These are phyloP conservation scores for Tokudaia muenninki DNA, from an alignment of 2,797 vertebrate genomes.

Conservation along the genomic window DNA sequence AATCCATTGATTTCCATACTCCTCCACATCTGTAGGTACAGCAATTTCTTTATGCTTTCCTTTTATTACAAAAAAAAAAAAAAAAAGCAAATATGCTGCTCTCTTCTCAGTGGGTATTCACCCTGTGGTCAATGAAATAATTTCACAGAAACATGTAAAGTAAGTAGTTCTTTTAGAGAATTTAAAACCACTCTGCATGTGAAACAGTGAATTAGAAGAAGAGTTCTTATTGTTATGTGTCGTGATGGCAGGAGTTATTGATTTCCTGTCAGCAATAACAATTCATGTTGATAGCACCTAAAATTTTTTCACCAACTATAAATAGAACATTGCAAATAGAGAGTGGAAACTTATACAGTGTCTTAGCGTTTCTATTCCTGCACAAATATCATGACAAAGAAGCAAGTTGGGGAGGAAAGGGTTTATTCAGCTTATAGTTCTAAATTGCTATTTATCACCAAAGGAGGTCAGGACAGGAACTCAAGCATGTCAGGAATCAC, in stretches of 20 bases:
- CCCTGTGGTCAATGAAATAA: not conserved
- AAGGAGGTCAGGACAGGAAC: too few relatives aligned
- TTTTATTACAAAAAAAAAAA: not conserved
- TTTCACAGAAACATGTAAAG: not conserved
- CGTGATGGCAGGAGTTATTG: slow-evolving; percentile 59
- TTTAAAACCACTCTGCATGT: not conserved
- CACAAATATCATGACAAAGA: too few relatives aligned
- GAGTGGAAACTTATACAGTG: slow-evolving; percentile 55
- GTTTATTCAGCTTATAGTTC: too few relatives aligned
- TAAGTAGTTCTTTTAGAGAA: slow-evolving; percentile 14
- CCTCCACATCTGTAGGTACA: rapidly evolving
- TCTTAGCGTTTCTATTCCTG: too few relatives aligned
- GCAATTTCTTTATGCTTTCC: not conserved
- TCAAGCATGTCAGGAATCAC: too few relatives aligned
- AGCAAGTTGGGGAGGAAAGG: too few relatives aligned
- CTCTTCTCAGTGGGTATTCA: not conserved
- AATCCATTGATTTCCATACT: not conserved
- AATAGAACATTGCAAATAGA: slow-evolving; percentile 55
- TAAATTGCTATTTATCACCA: too few relatives aligned
- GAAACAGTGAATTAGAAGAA: not conserved
- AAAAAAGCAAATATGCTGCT: not conserved
- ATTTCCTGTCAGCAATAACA: slow-evolving; percentile 73
- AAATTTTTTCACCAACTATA: slow-evolving; percentile 60
- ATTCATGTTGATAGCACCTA: slow-evolving; percentile 52
- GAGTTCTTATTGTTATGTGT: not conserved